Evolutionary conservation across 2,888 invertebrate genomes (phyloP).

Genomic region (Nematopogon swammerdamellus): DNA sequence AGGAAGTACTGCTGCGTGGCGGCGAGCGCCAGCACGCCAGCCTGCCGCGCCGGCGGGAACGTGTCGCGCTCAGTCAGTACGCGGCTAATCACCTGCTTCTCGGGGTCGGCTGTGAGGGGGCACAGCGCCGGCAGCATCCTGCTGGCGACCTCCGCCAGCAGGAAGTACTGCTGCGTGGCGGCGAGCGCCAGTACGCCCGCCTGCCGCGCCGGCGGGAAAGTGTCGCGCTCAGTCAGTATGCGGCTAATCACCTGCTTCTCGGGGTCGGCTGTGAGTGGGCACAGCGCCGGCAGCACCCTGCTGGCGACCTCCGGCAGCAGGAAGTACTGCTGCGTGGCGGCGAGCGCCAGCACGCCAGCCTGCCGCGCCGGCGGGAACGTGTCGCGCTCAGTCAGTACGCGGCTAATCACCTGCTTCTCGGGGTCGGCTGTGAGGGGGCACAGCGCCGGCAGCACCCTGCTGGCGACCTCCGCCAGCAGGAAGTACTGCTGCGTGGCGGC

Average conservation of each 20-base stretch:
- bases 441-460: too few relatives aligned
- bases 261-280: constrained; percentile 89
- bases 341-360: constrained; percentile 85
- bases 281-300: constrained; percentile 86
- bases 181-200: constrained; percentile 89
- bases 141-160: constrained; percentile 85
- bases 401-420: too few relatives aligned
- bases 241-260: constrained; percentile 77
- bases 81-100: constrained; percentile 72
- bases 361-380: constrained; percentile 90
- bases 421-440: too few relatives aligned
- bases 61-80: too few relatives aligned
- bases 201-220: constrained; percentile 88
- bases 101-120: constrained; percentile 90
- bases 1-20: constrained; percentile 96
- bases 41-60: constrained; percentile 87
- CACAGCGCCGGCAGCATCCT: constrained; percentile 90
- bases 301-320: constrained; percentile 86
- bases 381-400: too few relatives aligned
- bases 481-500: too few relatives aligned
- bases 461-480: too few relatives aligned
- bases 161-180: constrained; percentile 94
- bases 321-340: constrained; percentile 96
- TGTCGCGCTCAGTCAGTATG: too few relatives aligned
- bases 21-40: constrained; percentile 88